Evolutionary conservation across 2,888 invertebrate genomes (phyloP).

Genomic region (Cryptocheilus praepositus): DNA sequence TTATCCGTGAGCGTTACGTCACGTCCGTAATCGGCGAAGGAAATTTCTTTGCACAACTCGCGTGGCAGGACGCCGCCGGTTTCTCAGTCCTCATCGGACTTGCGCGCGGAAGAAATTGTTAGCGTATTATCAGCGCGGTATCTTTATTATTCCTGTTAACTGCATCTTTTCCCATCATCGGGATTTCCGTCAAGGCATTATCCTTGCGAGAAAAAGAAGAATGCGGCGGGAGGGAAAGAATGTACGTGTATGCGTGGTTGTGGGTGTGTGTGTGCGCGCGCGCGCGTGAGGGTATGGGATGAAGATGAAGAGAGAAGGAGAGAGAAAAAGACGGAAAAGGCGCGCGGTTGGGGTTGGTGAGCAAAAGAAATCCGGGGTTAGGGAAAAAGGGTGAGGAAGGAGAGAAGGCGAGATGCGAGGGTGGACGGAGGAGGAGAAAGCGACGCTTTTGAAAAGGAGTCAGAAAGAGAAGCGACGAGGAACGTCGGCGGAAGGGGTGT

Average conservation of each 20-base stretch:
- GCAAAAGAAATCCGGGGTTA: background rate
- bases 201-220: constrained; percentile 29
- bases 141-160: constrained; percentile 27
- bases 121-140: constrained; percentile 13
- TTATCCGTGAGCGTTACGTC: too few relatives aligned
- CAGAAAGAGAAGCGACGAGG: constrained; percentile 11
- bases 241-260: too few relatives aligned
- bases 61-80: background rate
- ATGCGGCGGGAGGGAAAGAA: too few relatives aligned
- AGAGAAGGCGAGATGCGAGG: constrained; percentile 3
- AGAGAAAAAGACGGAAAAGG: background rate
- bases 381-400: constrained; percentile 3
- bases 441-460: constrained; percentile 24
- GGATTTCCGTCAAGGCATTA: constrained; percentile 49
- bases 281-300: background rate
- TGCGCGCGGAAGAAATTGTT: background rate
- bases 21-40: constrained; percentile 19
- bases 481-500: constrained; percentile 9
- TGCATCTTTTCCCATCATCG: constrained; percentile 27
- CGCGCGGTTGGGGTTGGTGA: background rate
- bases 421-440: constrained; percentile 1
- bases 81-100: constrained; percentile 19
- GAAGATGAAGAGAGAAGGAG: background rate
- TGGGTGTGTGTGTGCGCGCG: background rate
- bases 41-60: constrained; percentile 23